A percentile compares a stretch with the other conserved stretches of the same genome.
Evolutionary conservation across 2,888 invertebrate genomes (phyloP).

Genomic region (Yponomeuta malinellus): DNA sequence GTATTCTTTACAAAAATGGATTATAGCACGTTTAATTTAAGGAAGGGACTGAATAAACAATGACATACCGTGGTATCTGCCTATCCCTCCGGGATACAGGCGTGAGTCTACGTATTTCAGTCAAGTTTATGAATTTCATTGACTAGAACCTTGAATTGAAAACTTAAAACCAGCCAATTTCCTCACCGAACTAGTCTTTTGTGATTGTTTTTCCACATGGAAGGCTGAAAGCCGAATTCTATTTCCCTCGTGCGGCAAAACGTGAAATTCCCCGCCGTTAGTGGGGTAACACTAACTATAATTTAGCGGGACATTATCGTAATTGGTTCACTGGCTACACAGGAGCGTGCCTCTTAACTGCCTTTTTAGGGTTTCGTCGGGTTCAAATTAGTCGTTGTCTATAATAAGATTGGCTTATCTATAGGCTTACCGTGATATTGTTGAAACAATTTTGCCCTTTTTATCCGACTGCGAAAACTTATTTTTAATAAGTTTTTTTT

Average conservation of each 20-base stretch:
- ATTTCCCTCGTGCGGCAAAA: conserved; percentile 10
- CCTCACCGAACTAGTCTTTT: neutral
- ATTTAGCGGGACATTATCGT: conserved; percentile 17
- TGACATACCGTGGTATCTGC: too few species aligned
- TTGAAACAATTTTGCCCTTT: neutral
- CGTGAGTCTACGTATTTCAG: too few species aligned
- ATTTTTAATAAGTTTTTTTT: too few species aligned
- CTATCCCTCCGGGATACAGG: too few species aligned
- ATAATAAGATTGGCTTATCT: neutral
- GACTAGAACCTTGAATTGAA: too few species aligned
- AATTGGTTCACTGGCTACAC: conserved; percentile 16
- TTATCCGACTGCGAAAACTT: neutral
- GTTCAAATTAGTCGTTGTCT: conserved; percentile 7
- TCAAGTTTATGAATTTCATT: too few species aligned
- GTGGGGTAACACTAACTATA: conserved; percentile 17
- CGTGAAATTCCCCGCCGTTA: conserved; percentile 19
- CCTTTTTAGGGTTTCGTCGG: conserved; percentile 9
- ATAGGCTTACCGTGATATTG: neutral
- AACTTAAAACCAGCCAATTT: too few species aligned
- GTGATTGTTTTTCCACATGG: neutral
- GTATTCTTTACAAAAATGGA: too few species aligned
- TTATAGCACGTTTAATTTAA: too few species aligned
- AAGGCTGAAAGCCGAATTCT: conserved; percentile 9
- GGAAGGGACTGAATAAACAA: too few species aligned
- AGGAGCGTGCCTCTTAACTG: conserved; percentile 7